Conservation (phyloP, 2,113 vertebrate species). For the Eulemur macaco region DNA sequence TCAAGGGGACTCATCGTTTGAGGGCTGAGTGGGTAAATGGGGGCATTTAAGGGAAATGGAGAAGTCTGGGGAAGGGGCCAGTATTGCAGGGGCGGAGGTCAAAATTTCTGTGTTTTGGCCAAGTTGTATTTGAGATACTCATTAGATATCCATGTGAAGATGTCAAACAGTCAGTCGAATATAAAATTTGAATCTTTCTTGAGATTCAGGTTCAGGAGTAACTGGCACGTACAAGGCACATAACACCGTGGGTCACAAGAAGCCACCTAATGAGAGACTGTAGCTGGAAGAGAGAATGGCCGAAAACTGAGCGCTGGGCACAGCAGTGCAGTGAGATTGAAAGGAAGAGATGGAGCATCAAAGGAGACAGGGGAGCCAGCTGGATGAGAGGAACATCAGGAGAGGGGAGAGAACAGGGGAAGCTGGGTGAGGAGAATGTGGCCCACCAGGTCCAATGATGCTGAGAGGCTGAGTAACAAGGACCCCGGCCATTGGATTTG, state of each 20-base stretch:
- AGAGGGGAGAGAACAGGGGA: not conserved
- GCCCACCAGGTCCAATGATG: not conserved
- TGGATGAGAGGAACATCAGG: not conserved
- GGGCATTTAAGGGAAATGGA: not conserved
- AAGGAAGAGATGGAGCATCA: not conserved
- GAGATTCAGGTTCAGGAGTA: not conserved
- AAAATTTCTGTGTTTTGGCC: not conserved
- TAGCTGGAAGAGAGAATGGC: not conserved
- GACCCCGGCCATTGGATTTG: not conserved
- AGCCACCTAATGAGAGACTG: not conserved
- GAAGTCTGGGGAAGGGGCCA: not conserved
- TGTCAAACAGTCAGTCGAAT: not conserved
- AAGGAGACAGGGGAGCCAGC: not conserved
- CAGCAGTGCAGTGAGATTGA: not conserved
- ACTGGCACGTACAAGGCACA: not conserved
- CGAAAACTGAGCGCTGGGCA: not conserved
- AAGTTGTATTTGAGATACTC: not conserved
- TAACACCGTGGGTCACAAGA: not conserved
- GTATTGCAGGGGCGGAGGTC: fast-evolving
- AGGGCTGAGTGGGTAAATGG: not conserved
- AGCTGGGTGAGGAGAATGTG: not conserved
- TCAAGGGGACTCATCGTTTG: not conserved
- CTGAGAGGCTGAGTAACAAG: not conserved
- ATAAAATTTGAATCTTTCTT: not conserved
- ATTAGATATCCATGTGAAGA: not conserved